Evolutionary conservation across 2,797 vertebrate genomes (phyloP).

Genomic region (Antrozous pallidus): DNA sequence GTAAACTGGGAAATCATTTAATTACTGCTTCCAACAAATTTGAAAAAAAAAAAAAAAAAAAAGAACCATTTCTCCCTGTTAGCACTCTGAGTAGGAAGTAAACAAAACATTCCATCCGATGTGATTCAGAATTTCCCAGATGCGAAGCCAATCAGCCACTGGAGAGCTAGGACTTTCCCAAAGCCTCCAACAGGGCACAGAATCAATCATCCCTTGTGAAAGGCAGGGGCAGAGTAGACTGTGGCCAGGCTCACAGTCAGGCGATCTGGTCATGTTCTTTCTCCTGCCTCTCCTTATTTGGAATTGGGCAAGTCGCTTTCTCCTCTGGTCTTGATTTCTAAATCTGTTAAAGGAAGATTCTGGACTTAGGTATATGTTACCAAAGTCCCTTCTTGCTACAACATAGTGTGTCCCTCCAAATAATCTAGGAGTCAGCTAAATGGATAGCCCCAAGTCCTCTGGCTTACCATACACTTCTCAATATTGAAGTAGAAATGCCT

Average conservation of each 20-base stretch:
- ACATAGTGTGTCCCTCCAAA: neutral
- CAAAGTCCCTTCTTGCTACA: neutral
- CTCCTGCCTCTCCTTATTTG: neutral
- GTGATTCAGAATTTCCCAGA: conserved; percentile 74
- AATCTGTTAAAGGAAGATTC: neutral
- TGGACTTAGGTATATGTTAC: neutral
- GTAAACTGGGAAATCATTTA: conserved; percentile 41
- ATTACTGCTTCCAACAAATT: conserved; percentile 37
- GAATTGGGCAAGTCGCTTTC: neutral
- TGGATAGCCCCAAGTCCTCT: neutral
- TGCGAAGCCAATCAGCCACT: conserved; percentile 21
- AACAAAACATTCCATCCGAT: conserved; percentile 65
- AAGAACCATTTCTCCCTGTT: neutral
- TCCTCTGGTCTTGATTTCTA: neutral
- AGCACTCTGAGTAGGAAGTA: conserved; percentile 52
- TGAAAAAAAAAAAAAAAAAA: too few species aligned
- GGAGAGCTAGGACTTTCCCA: conserved; percentile 42
- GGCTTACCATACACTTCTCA: neutral
- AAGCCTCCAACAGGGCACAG: conserved; percentile 18
- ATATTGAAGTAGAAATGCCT: neutral
- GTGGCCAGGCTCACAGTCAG: neutral
- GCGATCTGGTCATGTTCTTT: neutral
- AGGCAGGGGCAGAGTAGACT: neutral
- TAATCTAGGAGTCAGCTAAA: neutral
- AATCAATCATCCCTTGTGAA: neutral